phyloP scores from a whole-genome alignment of 30 jellyfish, hydroid and myxozoan species.

The Cassiopea xamachana region DNA sequence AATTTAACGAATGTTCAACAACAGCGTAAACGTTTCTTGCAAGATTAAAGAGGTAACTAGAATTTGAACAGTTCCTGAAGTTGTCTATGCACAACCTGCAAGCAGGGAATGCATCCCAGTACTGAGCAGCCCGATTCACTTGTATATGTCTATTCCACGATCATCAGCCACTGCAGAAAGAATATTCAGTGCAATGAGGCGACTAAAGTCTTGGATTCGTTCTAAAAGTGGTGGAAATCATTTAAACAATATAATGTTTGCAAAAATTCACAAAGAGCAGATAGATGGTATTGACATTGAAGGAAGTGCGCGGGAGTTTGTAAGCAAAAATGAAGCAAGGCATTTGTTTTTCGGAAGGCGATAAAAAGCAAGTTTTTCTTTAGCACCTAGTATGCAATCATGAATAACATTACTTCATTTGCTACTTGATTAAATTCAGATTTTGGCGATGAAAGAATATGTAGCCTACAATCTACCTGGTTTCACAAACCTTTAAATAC shows the following conservation, averaged over 20 bases:
- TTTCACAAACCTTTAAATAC: background rate
- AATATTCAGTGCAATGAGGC: conserved; percentile 36
- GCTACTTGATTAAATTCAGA: background rate
- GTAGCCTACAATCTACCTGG: background rate
- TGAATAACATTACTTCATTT: background rate
- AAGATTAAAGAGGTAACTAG: conserved; percentile 33
- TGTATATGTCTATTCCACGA: conserved; percentile 24
- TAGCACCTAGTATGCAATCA: background rate
- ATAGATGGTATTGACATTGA: conserved; percentile 32
- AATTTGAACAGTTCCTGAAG: conserved; percentile 34
- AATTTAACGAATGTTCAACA: conserved; percentile 35
- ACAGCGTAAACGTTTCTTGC: conserved; percentile 1
- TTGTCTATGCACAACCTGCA: conserved; percentile 29
- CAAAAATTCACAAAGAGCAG: conserved; percentile 22
- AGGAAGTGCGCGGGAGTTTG: conserved; percentile 29
- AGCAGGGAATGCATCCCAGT: conserved; percentile 54
- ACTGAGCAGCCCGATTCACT: conserved; percentile 33
- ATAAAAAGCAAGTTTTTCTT: conserved; percentile 3
- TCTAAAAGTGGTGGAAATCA: conserved; percentile 24
- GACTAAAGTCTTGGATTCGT: conserved; percentile 41
- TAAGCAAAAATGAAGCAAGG: conserved; percentile 17
- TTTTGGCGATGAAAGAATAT: background rate
- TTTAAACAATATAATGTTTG: conserved; percentile 27
- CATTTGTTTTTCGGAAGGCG: conserved; percentile 10
- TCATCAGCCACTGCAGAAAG: conserved; percentile 51